Base-by-base conservation (phyloP, 1,140 invertebrate genomes). In the Pogonus chalceus region DNA sequence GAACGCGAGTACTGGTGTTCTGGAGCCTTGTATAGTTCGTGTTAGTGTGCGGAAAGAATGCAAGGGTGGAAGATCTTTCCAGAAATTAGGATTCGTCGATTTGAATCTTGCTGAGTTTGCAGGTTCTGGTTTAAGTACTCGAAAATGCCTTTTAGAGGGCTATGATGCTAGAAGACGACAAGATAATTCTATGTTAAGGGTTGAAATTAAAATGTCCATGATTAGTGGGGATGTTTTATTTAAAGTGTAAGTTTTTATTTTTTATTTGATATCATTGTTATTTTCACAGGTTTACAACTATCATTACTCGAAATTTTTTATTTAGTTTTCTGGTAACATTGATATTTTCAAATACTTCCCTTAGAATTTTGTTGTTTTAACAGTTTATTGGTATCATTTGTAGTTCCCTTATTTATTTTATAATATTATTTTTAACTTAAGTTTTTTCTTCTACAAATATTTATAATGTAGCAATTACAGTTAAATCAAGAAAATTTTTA, bases 61-160 rank as follows among this genome's bases (percentile, higher is more conserved):
- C 71, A 82, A 82, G 68, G 80, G 67, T 2, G 65, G 64, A 22
- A 55, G 65, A n/a, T 68, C 64, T 23, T 70, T 66, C 53, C 85
- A 95, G 72, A 97, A 97, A 75, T 79, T 98, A 55, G 96, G 96
- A 26, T 98, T 95, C 77, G 92, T 88, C 57, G 95, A 98, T 74
- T 75, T 98, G 56, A 96, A 98, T 77, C 78, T 98, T 61, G 89
- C 94, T 23, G 92, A 98, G 77, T 92, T 92, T 74, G 95, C 95
- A 35, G 94, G 94, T 56, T 85, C 90, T n/a, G 93, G 92, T 12
- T 77, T 85, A 55, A 87, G 84, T 39, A 81, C 81, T 56, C 80
- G 89, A 57, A 82, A 89, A 58, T 96, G 87, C 70, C 79, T 98
- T 48, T 73, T 98, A 18, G 92, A 97, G 76, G 95, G 94, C 2